Evolutionary conservation across 2,797 vertebrate genomes (phyloP).

Genomic region (Hippocampus kuda): DNA sequence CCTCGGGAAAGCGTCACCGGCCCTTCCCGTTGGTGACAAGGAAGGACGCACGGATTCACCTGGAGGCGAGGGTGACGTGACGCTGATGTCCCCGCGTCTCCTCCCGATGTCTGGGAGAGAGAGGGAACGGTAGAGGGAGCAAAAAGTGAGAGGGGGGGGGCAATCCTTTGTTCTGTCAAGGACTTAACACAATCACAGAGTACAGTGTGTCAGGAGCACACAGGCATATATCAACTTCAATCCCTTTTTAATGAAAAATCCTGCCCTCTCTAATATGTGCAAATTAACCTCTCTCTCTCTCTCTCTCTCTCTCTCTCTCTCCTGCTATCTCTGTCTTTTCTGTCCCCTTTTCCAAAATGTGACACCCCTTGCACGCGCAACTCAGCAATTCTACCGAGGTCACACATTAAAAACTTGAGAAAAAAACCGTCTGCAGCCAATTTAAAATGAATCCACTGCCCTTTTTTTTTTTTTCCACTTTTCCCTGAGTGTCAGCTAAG

Average conservation of each 20-base stretch:
- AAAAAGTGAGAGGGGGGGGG: constrained; percentile 21
- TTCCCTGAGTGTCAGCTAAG: constrained; percentile 52
- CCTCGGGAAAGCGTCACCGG: not conserved
- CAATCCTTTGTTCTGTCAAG: constrained; percentile 73
- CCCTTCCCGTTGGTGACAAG: not conserved
- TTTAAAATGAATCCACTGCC: constrained; percentile 19
- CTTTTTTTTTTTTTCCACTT: not conserved
- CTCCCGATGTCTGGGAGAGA: constrained; percentile 28
- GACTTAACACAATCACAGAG: constrained; percentile 71
- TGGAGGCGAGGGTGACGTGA: constrained; percentile 25
- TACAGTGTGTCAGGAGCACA: constrained; percentile 73
- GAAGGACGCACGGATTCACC: not conserved
- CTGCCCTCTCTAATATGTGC: constrained; percentile 77
- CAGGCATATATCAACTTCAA: constrained; percentile 78
- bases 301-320: constrained; percentile 30
- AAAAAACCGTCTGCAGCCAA: constrained; percentile 18
- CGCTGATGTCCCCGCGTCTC: constrained; percentile 36
- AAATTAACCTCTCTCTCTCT: constrained; percentile 68
- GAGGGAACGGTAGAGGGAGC: constrained; percentile 28
- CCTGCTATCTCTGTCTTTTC: constrained; percentile 7
- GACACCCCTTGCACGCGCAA: constrained; percentile 10
- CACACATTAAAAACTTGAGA: not conserved
- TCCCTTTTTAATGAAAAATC: constrained; percentile 79
- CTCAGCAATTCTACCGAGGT: not conserved
- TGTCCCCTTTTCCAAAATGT: constrained; percentile 3